Percentiles rank a stretch among this genome's conserved stretches.
These are phyloP conservation scores for Tragelaphus buxtoni DNA, from an alignment of 2,113 vertebrate genomes.

Conservation along the genomic window DNA sequence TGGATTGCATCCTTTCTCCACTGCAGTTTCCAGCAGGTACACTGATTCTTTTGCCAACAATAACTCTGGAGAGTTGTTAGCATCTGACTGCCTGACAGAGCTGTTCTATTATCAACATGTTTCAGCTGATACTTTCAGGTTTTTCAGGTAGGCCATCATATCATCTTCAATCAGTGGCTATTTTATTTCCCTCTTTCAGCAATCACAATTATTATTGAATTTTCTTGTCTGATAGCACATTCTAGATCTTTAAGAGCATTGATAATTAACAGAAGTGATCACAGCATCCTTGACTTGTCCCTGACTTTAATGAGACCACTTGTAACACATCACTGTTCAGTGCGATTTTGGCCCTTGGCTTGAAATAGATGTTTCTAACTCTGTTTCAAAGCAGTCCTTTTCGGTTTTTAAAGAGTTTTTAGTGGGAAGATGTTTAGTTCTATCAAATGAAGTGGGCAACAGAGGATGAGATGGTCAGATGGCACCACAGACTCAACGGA, in stretches of 20 bases:
- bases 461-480: not conserved
- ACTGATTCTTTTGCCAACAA: not conserved
- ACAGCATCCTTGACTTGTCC: not conserved
- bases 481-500: not conserved
- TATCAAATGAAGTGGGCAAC: not conserved
- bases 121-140: rapidly evolving
- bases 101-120: rapidly evolving
- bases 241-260: not conserved
- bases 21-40: no score
- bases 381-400: not conserved
- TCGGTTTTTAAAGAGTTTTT: no score
- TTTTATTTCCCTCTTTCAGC: not conserved
- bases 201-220: not conserved
- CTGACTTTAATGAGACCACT: not conserved
- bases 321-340: not conserved
- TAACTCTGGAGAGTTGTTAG: no score
- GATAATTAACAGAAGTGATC: not conserved
- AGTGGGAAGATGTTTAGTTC: not conserved
- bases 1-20: not conserved
- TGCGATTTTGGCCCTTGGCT: not conserved
- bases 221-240: not conserved
- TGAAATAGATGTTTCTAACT: not conserved
- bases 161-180: not conserved
- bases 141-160: not conserved
- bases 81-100: no score